These are phyloP conservation scores for Orcinus orca DNA, from an alignment of 2,113 vertebrate genomes.

Conservation along the genomic window DNA sequence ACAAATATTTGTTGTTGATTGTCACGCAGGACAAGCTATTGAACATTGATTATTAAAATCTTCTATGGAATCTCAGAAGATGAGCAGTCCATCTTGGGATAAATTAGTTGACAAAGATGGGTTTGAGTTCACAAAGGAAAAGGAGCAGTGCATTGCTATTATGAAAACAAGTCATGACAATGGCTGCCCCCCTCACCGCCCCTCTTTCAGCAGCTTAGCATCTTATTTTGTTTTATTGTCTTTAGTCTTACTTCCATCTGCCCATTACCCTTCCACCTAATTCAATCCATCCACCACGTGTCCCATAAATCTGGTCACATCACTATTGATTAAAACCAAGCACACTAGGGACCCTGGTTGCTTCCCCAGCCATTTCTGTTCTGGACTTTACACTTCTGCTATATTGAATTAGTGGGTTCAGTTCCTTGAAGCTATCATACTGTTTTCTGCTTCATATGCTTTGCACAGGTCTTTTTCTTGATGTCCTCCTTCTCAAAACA, in stretches of 20 bases:
- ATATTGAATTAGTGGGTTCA: neutral
- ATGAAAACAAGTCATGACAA: neutral
- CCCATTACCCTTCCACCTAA: neutral
- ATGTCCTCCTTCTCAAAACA: neutral
- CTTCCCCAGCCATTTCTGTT: neutral
- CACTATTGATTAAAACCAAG: neutral
- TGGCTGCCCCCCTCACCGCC: fast-evolving
- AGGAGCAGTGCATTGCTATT: neutral
- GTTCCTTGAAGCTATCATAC: neutral
- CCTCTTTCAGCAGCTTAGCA: fast-evolving
- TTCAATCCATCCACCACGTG: neutral
- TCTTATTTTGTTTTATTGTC: neutral
- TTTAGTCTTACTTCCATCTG: neutral
- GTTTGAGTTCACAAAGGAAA: neutral
- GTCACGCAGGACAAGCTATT: neutral
- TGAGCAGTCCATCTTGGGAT: neutral
- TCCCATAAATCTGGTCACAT: neutral
- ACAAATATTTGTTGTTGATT: neutral
- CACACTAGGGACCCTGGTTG: neutral
- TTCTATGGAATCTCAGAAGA: neutral
- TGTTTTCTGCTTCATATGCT: neutral
- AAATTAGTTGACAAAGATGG: neutral
- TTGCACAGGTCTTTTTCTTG: neutral
- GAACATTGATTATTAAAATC: neutral
- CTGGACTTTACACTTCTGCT: neutral